Evolutionary conservation across 1,140 invertebrate genomes (phyloP), one percentile per base, ranked within the genome.

Genomic region (Drosophila lini): DNA sequence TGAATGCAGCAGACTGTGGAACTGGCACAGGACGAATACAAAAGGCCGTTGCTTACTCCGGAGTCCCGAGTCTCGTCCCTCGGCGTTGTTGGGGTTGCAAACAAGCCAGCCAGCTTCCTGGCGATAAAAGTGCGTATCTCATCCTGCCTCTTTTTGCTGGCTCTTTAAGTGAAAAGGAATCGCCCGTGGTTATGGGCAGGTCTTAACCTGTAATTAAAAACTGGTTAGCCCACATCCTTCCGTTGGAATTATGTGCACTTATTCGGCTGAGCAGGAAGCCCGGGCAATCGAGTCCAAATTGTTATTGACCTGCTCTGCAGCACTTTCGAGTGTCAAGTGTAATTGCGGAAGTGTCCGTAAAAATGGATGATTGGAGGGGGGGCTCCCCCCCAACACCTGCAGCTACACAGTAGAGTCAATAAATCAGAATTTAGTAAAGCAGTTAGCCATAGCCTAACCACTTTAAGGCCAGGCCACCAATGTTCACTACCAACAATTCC

Each of bases 1-100:
- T 89, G 83, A 88, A 88, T 84, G 85, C 84, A 89, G 77, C 70
- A 89, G 84, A 84, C 84, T 89, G 80, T 89, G 84, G 55, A 84
- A 84, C 73, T 84, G 74, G 84, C 75, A 82, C 77, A 88, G 80
- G 57, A 71, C 64, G 80, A 80, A 73, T 40, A 88, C 80, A 88
- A 88, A 88, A 80, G 80, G 60, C 45, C 32, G 50, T 41, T 61
- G 65, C 63, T 44, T 55, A 45, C 47, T 42, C 45, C 34, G 50
- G 45, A 47, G 22, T 47, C 45, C 22, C 15, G 5, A 32, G 28
- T 69, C 25, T 40, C 64, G 22, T 28, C 60, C 61, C 38, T 42
- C 11, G 13, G 44, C 34, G 40, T 50, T 74, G 63, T 60, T 69
- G 56, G 74, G 70, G 58, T 44, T 77, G 78, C 60, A 74, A 34